A percentile compares a stretch with the other conserved stretches of the same genome.
Evolutionary conservation across 2,888 invertebrate genomes (phyloP).

Genomic region (Thelaira solivaga): DNA sequence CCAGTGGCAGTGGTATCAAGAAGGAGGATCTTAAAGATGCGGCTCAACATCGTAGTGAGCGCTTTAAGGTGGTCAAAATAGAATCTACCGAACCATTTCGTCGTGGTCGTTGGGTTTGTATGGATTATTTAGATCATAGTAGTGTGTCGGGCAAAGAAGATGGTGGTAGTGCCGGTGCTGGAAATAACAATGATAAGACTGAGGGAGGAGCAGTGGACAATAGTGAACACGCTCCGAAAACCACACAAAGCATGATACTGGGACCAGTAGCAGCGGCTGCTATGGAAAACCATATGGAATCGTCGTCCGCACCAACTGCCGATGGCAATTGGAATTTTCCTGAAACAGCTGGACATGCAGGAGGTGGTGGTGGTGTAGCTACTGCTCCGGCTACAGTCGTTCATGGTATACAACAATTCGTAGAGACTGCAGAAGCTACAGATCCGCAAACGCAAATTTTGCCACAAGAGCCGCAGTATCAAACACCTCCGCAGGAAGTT

Average conservation of each 20-base stretch:
- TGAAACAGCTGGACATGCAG: conserved; percentile 49
- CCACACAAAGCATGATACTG: conserved; percentile 74
- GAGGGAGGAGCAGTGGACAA: conserved; percentile 64
- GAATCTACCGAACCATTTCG: conserved; percentile 96
- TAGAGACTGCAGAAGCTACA: conserved; percentile 43
- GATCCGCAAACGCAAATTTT: conserved; percentile 70
- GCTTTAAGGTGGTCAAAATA: conserved; percentile 96
- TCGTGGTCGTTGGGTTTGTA: conserved; percentile 94
- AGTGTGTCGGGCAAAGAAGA: conserved; percentile 67
- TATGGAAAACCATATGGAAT: conserved; percentile 72
- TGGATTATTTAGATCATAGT: conserved; percentile 94
- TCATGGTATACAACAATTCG: conserved; percentile 72
- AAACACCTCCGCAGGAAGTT: conserved; percentile 78
- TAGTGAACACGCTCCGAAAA: conserved; percentile 66
- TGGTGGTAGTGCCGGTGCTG: conserved; percentile 60
- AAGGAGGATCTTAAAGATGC: conserved; percentile 80
- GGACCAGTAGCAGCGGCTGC: conserved; percentile 67
- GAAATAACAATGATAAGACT: conserved; percentile 73
- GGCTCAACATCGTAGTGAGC: conserved; percentile 86
- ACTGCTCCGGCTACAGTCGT: conserved; percentile 77
- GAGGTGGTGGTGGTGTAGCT: conserved; percentile 67
- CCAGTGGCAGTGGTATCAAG: conserved; percentile 78
- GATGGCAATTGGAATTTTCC: conserved; percentile 73
- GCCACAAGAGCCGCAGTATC: conserved; percentile 77
- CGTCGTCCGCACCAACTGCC: conserved; percentile 67